Conservation (phyloP, 2,888 invertebrate species). For the Pristionchus fissidentatus region DNA sequence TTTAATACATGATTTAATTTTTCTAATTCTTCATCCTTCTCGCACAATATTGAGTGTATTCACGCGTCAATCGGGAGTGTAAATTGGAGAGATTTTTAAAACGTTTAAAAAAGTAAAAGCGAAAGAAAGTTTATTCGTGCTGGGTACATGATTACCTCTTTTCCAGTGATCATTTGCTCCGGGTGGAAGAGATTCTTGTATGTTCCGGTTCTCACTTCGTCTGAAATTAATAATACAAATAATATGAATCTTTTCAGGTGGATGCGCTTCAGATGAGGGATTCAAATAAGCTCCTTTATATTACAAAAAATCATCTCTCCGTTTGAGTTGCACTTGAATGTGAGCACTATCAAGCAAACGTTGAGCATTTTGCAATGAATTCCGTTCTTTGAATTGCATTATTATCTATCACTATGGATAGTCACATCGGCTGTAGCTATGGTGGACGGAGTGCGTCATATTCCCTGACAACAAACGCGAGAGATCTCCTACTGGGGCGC, state of each 20-base stretch:
- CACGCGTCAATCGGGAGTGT: background rate
- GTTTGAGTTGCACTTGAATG: no score
- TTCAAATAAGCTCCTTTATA: no score
- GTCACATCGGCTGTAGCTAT: no score
- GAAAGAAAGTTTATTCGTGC: no score
- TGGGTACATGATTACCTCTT: conserved; percentile 84
- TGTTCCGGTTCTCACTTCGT: conserved; percentile 77
- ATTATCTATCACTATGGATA: conserved; percentile 48
- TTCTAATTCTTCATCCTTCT: background rate
- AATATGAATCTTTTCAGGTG: no score
- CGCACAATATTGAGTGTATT: background rate
- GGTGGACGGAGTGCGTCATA: background rate
- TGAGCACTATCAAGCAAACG: no score
- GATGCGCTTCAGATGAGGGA: no score
- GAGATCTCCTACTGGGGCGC: background rate
- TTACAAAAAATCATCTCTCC: no score
- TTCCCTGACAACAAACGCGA: background rate
- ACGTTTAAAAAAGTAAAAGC: no score
- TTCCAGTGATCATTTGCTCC: conserved; percentile 95
- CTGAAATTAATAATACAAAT: conserved; percentile 54
- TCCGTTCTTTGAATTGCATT: background rate
- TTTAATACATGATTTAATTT: background rate
- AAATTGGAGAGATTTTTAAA: no score
- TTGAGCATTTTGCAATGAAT: background rate
- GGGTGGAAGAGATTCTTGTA: conserved; percentile 88